phyloP scores from a whole-genome alignment of 1,140 invertebrate genomes.

The Drosophila virilis region DNA sequence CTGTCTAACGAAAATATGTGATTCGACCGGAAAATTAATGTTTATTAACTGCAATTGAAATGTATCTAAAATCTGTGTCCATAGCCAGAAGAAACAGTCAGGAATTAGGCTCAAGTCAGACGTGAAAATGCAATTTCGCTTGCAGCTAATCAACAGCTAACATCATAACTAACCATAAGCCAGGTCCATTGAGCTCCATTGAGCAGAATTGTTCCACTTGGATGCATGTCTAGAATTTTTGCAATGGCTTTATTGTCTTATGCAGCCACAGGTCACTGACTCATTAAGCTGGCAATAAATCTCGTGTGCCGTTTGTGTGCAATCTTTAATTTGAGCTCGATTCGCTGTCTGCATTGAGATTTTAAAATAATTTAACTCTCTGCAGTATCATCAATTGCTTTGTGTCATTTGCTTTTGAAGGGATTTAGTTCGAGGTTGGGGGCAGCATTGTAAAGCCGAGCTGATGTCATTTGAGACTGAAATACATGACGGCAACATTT shows the following conservation, averaged over 20 bases:
- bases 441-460: conserved; percentile 24
- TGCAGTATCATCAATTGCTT: conserved; percentile 16
- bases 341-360: not conserved
- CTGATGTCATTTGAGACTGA: conserved; percentile 70
- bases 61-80: not conserved
- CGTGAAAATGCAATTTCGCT: conserved; percentile 53
- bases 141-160: conserved; percentile 33
- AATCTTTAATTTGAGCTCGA: not conserved
- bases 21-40: not conserved
- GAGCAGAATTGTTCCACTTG: conserved; percentile 28
- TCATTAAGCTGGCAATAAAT: conserved; percentile 13
- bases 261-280: conserved; percentile 14
- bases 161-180: conserved; percentile 14
- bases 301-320: not conserved
- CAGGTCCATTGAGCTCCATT: conserved; percentile 24
- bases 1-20: not conserved
- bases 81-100: not conserved
- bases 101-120: conserved; percentile 51
- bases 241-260: conserved; percentile 14
- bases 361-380: conserved; percentile 1
- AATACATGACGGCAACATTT: conserved; percentile 68
- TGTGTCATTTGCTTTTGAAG: conserved; percentile 18
- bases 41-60: not conserved
- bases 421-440: conserved; percentile 4
- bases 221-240: conserved; percentile 8